A percentile compares a stretch with the other conserved stretches of the same genome.
Conservation (phyloP, 2,113 vertebrate species). For the Nerophis lumbriciformis region DNA sequence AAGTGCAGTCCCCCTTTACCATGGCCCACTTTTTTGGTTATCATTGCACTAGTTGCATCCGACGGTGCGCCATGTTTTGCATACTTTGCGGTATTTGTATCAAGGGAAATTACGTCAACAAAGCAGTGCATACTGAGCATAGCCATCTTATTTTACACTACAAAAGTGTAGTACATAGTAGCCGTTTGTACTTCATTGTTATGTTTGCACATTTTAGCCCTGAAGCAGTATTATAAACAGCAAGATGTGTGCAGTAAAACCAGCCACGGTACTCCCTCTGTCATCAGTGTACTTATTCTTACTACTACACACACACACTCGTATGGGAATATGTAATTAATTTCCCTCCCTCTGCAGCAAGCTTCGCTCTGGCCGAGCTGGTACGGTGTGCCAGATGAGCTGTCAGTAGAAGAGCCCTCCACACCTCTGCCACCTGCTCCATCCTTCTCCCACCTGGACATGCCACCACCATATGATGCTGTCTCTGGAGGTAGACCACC, state of each 20-base stretch:
- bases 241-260: conserved; percentile 21
- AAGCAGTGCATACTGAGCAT: not conserved
- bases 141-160: not conserved
- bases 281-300: conserved; percentile 1
- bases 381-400: conserved; percentile 77
- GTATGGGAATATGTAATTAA: not conserved
- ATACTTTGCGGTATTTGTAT: conserved; percentile 2
- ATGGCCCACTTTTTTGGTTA: not conserved
- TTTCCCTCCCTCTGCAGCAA: conserved; percentile 50
- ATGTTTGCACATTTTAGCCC: not conserved
- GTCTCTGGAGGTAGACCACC: conserved; percentile 70
- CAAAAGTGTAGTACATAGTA: not conserved
- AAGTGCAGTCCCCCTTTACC: no score
- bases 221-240: conserved; percentile 11
- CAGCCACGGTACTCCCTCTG: not conserved
- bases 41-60: not conserved
- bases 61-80: conserved; percentile 29
- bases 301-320: not conserved
- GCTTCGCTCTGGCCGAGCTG: conserved; percentile 77
- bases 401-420: conserved; percentile 74
- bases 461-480: conserved; percentile 78
- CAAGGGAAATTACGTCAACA: not conserved
- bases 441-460: conserved; percentile 75
- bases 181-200: not conserved
- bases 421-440: conserved; percentile 69